A percentile compares a stretch with the other conserved stretches of the same genome.
These are phyloP conservation scores for Plutomurus gul DNA, from an alignment of 1,140 invertebrate species.

Conservation along the genomic window DNA sequence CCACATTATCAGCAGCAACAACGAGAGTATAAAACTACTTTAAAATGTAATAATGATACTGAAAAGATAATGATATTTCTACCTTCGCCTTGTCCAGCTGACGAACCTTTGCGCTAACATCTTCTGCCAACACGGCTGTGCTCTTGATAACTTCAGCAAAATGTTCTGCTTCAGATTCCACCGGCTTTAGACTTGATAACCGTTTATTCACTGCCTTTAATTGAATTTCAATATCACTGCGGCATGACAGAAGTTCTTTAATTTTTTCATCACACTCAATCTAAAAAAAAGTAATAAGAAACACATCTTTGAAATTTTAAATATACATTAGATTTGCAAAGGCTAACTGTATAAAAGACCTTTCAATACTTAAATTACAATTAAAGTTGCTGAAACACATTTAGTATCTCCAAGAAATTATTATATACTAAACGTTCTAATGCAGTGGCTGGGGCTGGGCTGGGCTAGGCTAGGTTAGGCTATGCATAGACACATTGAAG, in stretches of 20 bases:
- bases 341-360: too few relatives aligned
- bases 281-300: conserved; percentile 58
- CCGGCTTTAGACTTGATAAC: conserved; percentile 69
- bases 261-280: conserved; percentile 65
- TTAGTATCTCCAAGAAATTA: neutral
- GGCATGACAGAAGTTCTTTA: conserved; percentile 65
- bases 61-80: conserved; percentile 46
- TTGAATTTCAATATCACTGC: conserved; percentile 69
- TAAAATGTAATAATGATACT: neutral
- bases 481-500: too few relatives aligned
- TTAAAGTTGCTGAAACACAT: neutral
- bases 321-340: neutral
- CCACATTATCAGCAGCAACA: neutral
- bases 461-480: too few relatives aligned
- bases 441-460: too few relatives aligned
- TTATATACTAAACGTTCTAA: too few relatives aligned
- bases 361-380: neutral
- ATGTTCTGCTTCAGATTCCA: conserved; percentile 73
- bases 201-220: conserved; percentile 67
- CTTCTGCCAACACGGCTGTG: conserved; percentile 86
- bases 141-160: conserved; percentile 81
- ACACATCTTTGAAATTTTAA: conserved; percentile 35
- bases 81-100: conserved; percentile 91
- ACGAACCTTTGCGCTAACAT: conserved; percentile 94
- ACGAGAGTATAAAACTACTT: too few relatives aligned